Evolutionary conservation across 2,888 invertebrate genomes (phyloP).

Genomic region (Hartigia nigra): DNA sequence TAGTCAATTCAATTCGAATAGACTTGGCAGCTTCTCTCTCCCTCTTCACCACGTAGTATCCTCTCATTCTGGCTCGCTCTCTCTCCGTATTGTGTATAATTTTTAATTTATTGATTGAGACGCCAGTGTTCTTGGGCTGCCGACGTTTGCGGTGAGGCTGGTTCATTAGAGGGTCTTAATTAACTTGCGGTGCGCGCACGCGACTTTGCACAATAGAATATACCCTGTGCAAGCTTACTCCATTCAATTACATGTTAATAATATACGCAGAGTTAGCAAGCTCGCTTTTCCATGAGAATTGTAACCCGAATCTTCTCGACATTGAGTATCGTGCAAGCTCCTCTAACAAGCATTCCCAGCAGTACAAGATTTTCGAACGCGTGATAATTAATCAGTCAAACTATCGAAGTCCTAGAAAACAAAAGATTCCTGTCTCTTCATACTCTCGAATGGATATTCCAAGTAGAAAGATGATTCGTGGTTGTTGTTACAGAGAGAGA

Average conservation of each 20-base stretch:
- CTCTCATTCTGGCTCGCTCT: background rate
- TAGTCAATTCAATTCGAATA: background rate
- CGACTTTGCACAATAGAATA: conserved; percentile 59
- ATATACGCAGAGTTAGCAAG: conserved; percentile 55
- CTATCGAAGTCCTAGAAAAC: background rate
- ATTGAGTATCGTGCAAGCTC: background rate
- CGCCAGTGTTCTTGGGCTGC: conserved; percentile 52
- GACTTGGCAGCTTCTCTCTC: background rate
- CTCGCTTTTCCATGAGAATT: background rate
- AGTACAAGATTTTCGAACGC: background rate
- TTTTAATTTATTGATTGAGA: conserved; percentile 64
- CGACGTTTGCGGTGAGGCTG: conserved; percentile 62
- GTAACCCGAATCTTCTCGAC: background rate
- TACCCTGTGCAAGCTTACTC: conserved; percentile 50
- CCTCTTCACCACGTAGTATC: background rate
- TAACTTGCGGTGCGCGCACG: conserved; percentile 64
- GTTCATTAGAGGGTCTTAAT: conserved; percentile 66
- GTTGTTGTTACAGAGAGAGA: background rate
- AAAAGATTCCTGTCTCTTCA: background rate
- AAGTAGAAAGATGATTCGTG: background rate
- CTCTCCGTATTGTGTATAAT: conserved; percentile 47
- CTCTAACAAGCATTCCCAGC: background rate
- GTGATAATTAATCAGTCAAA: background rate
- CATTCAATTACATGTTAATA: conserved; percentile 65
- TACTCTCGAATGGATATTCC: background rate